A percentile compares a stretch with the other conserved stretches of the same genome.
phyloP scores from a whole-genome alignment of 2,888 invertebrate species.

The Isotomurus palustris region DNA sequence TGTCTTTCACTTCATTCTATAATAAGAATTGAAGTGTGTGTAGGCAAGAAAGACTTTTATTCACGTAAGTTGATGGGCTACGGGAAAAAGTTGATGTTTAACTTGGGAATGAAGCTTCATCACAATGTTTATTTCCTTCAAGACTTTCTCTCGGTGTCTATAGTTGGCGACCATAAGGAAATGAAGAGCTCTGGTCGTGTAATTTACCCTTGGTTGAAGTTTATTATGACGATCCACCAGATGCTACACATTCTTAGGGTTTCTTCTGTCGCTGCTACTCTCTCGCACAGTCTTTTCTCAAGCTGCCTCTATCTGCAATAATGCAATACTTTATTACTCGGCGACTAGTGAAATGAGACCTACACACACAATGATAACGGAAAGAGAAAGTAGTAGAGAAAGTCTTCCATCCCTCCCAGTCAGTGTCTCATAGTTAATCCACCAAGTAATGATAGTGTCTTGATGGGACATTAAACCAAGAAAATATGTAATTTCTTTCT shows the following conservation, averaged over 20 bases:
- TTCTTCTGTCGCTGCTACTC: not conserved
- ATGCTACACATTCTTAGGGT: not conserved
- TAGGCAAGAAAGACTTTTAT: no score
- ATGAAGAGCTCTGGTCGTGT: slow-evolving; percentile 7
- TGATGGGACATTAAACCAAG: slow-evolving; percentile 17
- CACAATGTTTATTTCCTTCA: slow-evolving; percentile 7
- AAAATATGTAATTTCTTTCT: slow-evolving; percentile 14
- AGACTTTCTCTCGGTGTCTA: not conserved
- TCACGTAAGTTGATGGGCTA: not conserved
- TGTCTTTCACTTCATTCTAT: no score
- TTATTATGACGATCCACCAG: not conserved
- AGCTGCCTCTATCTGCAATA: no score
- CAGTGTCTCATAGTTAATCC: slow-evolving; percentile 3
- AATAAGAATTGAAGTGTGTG: no score
- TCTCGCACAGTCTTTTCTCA: no score
- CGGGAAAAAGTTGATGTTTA: slow-evolving; percentile 11
- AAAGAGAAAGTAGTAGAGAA: no score
- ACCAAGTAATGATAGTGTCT: slow-evolving; percentile 5
- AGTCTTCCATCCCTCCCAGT: not conserved
- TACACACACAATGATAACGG: no score
- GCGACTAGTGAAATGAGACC: no score
- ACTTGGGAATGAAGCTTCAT: slow-evolving; percentile 3
- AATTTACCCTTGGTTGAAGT: slow-evolving; percentile 4
- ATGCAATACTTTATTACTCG: no score
- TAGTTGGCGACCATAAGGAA: slow-evolving; percentile 11